Conservation (phyloP, 2,888 invertebrate genomes). For the Agrypnus murinus region DNA sequence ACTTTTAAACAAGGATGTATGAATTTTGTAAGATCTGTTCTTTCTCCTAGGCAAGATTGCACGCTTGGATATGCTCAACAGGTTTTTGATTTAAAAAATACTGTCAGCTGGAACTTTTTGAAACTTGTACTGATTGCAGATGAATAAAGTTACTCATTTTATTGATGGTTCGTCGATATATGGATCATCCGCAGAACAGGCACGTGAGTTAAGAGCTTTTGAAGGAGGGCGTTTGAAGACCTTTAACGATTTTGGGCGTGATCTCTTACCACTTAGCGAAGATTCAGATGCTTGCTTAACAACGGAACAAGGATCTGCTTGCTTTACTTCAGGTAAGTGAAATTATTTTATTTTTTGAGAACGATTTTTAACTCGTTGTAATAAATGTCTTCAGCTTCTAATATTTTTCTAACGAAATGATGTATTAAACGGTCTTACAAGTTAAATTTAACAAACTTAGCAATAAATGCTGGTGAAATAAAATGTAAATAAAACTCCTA, state of each 20-base stretch:
- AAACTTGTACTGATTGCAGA: constrained; percentile 69
- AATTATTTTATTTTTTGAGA: too few relatives aligned
- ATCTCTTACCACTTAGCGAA: constrained; percentile 78
- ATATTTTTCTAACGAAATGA: too few relatives aligned
- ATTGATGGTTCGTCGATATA: constrained; percentile 85
- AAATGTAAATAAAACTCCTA: too few relatives aligned
- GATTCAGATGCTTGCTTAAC: constrained; percentile 80
- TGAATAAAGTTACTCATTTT: constrained; percentile 85
- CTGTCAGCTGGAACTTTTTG: background rate
- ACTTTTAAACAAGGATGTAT: constrained; percentile 78
- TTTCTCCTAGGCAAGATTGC: constrained; percentile 80
- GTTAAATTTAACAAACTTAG: too few relatives aligned
- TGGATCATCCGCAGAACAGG: constrained; percentile 78
- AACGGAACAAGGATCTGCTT: constrained; percentile 76
- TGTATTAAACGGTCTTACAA: too few relatives aligned
- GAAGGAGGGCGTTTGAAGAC: constrained; percentile 77
- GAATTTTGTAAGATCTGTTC: constrained; percentile 82
- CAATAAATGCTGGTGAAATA: too few relatives aligned
- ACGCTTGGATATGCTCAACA: constrained; percentile 82
- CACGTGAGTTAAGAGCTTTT: constrained; percentile 75
- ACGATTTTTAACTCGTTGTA: too few relatives aligned
- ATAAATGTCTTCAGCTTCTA: too few relatives aligned
- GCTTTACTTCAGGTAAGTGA: constrained; percentile 79
- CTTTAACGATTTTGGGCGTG: constrained; percentile 79
- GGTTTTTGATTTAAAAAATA: constrained; percentile 71